phyloP scores from a whole-genome alignment of 2,113 vertebrate species.

The Prionailurus bengalensis region DNA sequence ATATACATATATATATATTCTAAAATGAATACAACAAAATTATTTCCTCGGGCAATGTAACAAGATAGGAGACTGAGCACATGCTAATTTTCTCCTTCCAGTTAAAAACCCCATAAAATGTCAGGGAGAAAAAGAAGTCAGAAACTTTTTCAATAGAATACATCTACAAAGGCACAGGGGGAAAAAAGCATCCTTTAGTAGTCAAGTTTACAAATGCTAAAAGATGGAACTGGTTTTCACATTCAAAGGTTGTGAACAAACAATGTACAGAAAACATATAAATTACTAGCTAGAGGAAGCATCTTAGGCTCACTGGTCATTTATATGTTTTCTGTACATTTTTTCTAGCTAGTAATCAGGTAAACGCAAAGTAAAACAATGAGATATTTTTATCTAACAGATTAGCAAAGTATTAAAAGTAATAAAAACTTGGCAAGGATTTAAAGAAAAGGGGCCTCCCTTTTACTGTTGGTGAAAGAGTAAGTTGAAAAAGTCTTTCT shows the following conservation, averaged over 20 bases:
- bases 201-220: slow-evolving; percentile 31
- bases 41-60: neutral
- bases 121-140: neutral
- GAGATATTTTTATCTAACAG: neutral
- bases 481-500: neutral
- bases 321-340: no score
- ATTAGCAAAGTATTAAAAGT: slow-evolving; percentile 33
- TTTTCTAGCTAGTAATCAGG: neutral
- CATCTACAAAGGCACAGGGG: neutral
- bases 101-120: slow-evolving; percentile 1
- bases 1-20: no score
- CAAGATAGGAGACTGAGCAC: neutral
- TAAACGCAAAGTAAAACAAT: slow-evolving; percentile 13
- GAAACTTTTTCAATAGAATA: slow-evolving; percentile 46
- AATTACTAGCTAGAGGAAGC: neutral
- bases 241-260: neutral
- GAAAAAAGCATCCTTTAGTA: neutral
- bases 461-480: neutral
- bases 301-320: no score
- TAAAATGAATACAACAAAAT: slow-evolving; percentile 25
- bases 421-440: neutral
- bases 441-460: neutral
- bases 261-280: neutral
- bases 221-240: slow-evolving; percentile 27
- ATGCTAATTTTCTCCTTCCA: neutral